phyloP scores from a whole-genome alignment of 2,113 vertebrate genomes.

The Isurus oxyrinchus region DNA sequence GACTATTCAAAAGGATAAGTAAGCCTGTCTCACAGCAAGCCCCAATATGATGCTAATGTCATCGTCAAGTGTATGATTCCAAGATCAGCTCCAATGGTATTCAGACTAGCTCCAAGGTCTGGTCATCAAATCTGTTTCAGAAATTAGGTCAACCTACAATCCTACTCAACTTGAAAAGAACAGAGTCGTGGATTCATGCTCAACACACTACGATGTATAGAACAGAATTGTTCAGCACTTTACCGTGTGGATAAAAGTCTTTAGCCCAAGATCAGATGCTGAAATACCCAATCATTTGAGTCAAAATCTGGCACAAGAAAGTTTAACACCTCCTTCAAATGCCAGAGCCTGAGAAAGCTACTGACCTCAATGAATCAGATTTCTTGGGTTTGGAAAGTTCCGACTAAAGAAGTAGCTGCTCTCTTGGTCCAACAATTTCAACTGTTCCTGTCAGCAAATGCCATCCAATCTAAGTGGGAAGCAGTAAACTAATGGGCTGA shows the following conservation, averaged over 20 bases:
- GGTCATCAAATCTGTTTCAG: neutral
- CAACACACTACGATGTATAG: neutral
- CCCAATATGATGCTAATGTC: neutral
- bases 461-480: neutral
- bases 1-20: neutral
- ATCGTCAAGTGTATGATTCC: neutral
- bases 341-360: neutral
- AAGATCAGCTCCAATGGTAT: neutral
- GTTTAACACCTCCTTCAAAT: neutral
- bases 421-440: neutral
- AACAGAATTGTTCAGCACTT: neutral
- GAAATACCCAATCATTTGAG: neutral
- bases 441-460: neutral
- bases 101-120: neutral
- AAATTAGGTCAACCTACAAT: neutral
- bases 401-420: neutral
- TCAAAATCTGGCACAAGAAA: neutral
- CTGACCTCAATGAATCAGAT: no score
- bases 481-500: neutral
- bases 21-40: neutral
- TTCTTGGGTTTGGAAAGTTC: neutral
- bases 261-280: neutral
- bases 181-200: neutral
- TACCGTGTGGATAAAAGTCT: neutral
- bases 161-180: neutral